Percentiles rank a stretch among this genome's conserved stretches.
These are phyloP conservation scores for Temnothorax unifasciatus DNA, from an alignment of 2,888 invertebrate genomes.

Conservation along the genomic window DNA sequence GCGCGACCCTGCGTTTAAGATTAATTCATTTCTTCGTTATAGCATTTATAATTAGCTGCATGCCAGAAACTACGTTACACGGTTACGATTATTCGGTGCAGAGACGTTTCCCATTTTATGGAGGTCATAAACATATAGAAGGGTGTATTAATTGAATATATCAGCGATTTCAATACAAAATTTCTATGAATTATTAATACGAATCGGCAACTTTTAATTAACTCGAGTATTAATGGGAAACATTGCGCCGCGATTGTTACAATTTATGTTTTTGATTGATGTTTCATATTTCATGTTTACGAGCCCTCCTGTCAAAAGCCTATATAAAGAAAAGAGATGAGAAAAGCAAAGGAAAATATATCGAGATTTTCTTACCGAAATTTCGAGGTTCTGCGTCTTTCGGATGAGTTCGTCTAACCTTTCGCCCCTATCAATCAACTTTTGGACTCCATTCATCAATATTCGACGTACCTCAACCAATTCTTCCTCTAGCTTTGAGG, in stretches of 20 bases:
- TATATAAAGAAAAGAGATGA: not conserved
- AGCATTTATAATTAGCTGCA: slow-evolving; percentile 54
- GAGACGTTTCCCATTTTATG: not conserved
- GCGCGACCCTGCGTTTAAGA: slow-evolving; percentile 44
- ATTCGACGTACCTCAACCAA: slow-evolving; percentile 75
- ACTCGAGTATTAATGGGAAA: not conserved
- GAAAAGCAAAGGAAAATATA: not conserved
- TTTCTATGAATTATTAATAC: not conserved
- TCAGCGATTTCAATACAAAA: not conserved
- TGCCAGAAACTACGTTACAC: not conserved
- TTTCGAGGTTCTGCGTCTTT: slow-evolving; percentile 79
- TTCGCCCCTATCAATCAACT: slow-evolving; percentile 79
- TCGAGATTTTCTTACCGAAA: slow-evolving; percentile 74
- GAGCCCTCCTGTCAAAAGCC: not conserved
- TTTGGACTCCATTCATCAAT: slow-evolving; percentile 78
- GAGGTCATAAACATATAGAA: not conserved
- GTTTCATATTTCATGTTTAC: not conserved
- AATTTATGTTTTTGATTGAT: not conserved
- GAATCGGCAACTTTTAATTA: slow-evolving; percentile 5
- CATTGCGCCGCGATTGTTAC: not conserved
- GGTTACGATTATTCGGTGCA: not conserved
- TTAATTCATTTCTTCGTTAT: slow-evolving; percentile 55
- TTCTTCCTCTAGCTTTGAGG: slow-evolving; percentile 73
- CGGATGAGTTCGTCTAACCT: slow-evolving; percentile 79
- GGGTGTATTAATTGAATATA: not conserved